A percentile compares a stretch with the other conserved stretches of the same genome.
Evolutionary conservation across 2,888 invertebrate species (phyloP).

Genomic region (Oscheius sp.): DNA sequence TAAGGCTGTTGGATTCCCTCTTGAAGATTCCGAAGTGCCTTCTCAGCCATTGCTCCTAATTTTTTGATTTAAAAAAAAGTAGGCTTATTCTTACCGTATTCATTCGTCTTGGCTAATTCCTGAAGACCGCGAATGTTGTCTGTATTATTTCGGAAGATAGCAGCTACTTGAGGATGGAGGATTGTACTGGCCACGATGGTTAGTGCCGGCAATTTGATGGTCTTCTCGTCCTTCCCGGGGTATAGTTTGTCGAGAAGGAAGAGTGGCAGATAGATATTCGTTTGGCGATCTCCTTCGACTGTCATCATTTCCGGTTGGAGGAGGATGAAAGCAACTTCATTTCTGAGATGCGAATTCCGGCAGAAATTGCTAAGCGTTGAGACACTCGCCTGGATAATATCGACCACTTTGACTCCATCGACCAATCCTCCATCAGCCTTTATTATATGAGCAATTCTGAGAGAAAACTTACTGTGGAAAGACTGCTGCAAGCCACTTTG

Average conservation of each 20-base stretch:
- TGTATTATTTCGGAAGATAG: neutral
- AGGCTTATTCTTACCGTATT: slow-evolving; percentile 5
- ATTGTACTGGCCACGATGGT: neutral
- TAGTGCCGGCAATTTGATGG: slow-evolving; percentile 1
- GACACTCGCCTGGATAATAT: slow-evolving; percentile 1
- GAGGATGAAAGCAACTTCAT: slow-evolving; percentile 37
- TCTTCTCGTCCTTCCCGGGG: slow-evolving; percentile 32
- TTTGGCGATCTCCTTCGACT: slow-evolving; percentile 28
- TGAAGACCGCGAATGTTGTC: neutral
- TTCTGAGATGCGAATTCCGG: slow-evolving; percentile 30
- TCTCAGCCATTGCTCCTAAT: too few relatives aligned
- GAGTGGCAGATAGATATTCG: slow-evolving; percentile 35
- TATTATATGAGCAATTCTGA: neutral
- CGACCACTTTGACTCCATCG: slow-evolving; percentile 1
- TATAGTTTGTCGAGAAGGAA: slow-evolving; percentile 40
- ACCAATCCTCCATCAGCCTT: neutral
- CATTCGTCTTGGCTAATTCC: neutral
- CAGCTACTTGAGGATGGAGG: slow-evolving; percentile 10
- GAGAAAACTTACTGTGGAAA: slow-evolving; percentile 10
- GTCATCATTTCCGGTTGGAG: slow-evolving; percentile 37
- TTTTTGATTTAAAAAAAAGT: too few relatives aligned
- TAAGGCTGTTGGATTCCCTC: slow-evolving; percentile 5
- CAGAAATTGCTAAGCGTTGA: neutral
- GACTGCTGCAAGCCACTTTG: slow-evolving; percentile 44
- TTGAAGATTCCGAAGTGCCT: neutral